These are phyloP conservation scores for Pterocles burchelli DNA, from an alignment of 2,113 vertebrate genomes.

Conservation along the genomic window DNA sequence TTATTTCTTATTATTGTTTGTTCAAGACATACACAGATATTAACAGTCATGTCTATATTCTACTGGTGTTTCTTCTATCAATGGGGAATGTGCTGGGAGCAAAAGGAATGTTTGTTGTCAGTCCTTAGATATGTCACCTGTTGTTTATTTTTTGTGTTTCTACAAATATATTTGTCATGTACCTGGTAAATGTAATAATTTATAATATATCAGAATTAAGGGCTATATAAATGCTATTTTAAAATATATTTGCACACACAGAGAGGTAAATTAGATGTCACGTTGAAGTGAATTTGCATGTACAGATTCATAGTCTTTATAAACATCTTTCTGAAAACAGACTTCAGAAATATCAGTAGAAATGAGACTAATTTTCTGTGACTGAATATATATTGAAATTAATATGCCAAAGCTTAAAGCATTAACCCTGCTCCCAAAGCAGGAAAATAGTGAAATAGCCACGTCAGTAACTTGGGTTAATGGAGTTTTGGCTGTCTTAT, in stretches of 20 bases:
- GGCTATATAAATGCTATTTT: neutral
- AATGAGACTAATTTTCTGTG: neutral
- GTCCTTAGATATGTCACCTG: neutral
- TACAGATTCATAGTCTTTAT: neutral
- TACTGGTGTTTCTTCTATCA: neutral
- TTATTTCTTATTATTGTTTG: too few relatives aligned
- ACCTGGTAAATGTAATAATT: neutral
- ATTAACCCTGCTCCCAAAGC: neutral
- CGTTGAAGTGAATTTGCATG: neutral
- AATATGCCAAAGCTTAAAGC: neutral
- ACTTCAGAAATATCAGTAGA: neutral
- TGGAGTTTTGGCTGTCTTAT: neutral
- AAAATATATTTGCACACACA: neutral
- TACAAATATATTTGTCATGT: neutral
- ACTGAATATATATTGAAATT: neutral
- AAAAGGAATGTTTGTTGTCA: neutral
- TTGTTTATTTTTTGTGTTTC: neutral
- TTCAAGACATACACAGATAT: neutral
- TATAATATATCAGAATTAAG: neutral
- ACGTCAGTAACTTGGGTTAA: too few relatives aligned
- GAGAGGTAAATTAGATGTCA: neutral
- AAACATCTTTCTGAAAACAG: neutral
- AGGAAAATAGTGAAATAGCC: neutral
- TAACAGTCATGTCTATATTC: neutral
- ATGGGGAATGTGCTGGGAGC: too few relatives aligned